phyloP scores from a whole-genome alignment of 2,888 invertebrate species.

The Drosophila anomelani region DNA sequence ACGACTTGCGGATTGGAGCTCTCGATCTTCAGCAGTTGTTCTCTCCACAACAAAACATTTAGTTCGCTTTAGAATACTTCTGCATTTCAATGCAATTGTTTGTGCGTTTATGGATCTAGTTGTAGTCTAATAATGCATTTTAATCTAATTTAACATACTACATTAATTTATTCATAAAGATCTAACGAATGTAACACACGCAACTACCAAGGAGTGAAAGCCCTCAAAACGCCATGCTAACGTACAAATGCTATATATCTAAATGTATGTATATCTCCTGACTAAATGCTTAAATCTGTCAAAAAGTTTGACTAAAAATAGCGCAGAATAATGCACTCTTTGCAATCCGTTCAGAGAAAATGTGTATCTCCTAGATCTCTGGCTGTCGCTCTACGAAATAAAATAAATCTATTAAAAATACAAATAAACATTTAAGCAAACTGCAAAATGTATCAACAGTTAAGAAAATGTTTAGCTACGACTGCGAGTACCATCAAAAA shows the following conservation, averaged over 20 bases:
- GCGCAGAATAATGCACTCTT: slow-evolving; percentile 11
- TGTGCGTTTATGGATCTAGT: slow-evolving; percentile 58
- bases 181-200: slow-evolving; percentile 55
- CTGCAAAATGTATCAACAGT: background rate
- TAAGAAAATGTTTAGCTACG: slow-evolving; percentile 5
- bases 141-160: slow-evolving; percentile 53
- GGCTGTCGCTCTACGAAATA: slow-evolving; percentile 1
- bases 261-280: slow-evolving; percentile 9
- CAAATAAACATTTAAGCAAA: slow-evolving; percentile 10
- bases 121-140: slow-evolving; percentile 74
- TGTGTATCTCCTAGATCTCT: slow-evolving; percentile 28
- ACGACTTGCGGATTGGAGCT: slow-evolving; percentile 49
- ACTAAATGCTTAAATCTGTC: slow-evolving; percentile 20
- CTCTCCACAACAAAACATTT: slow-evolving; percentile 27
- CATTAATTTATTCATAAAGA: slow-evolving; percentile 67
- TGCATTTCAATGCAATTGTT: slow-evolving; percentile 74
- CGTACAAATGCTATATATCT: slow-evolving; percentile 16
- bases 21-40: slow-evolving; percentile 43
- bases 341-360: slow-evolving; percentile 16
- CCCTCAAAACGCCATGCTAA: slow-evolving; percentile 9
- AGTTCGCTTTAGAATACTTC: slow-evolving; percentile 29
- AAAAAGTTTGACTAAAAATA: slow-evolving; percentile 28
- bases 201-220: slow-evolving; percentile 14
- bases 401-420: slow-evolving; percentile 1
- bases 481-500: slow-evolving; percentile 7